phyloP scores from a whole-genome alignment of 2,113 vertebrate genomes.

The Dipodomys spectabilis region DNA sequence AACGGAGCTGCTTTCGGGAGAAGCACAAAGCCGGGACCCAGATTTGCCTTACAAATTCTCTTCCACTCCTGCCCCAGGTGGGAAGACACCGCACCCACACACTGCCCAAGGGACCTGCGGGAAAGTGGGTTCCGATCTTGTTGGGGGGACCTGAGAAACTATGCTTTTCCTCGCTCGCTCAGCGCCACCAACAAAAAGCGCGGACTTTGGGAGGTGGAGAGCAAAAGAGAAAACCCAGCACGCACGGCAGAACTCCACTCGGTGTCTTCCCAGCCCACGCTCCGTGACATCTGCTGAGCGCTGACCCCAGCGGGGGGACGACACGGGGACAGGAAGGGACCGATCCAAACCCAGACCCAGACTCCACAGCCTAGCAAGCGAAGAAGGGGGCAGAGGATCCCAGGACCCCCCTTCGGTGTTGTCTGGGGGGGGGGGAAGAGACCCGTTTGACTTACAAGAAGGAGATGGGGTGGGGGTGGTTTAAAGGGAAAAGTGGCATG shows the following conservation, averaged over 20 bases:
- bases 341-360: not conserved
- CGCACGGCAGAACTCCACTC: not conserved
- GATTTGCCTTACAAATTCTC: conserved; percentile 73
- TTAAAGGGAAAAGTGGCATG: conserved; percentile 10
- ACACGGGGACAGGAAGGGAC: not conserved
- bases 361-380: not conserved
- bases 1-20: conserved; percentile 85
- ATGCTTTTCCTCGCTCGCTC: not conserved
- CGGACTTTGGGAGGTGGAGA: conserved; percentile 20
- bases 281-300: conserved; percentile 14
- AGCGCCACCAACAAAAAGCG: conserved; percentile 50
- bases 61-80: conserved; percentile 60
- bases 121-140: conserved; percentile 59
- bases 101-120: not conserved
- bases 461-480: not conserved
- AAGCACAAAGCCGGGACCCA: conserved; percentile 87
- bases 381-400: not conserved
- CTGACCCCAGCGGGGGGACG: not conserved
- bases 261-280: not conserved
- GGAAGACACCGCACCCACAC: conserved; percentile 56
- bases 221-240: too few species aligned
- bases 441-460: not conserved
- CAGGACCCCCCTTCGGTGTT: not conserved
- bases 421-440: not conserved
- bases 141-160: conserved; percentile 52